Base-by-base conservation (phyloP, 2,888 invertebrate genomes). In the Megamerina dolium region DNA sequence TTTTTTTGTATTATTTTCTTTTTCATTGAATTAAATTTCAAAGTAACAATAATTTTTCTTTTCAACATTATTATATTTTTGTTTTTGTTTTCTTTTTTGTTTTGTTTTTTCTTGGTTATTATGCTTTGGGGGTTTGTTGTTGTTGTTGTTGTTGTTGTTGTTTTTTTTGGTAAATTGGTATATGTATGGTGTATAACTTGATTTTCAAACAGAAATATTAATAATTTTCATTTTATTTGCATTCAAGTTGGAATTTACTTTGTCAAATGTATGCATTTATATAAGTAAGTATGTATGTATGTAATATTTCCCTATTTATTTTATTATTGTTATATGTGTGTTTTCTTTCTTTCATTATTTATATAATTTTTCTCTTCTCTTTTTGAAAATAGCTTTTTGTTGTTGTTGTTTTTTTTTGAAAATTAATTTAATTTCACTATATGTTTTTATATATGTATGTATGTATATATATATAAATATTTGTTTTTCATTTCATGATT, bases 11-110 rank as follows among this genome's bases (percentile, higher is more conserved):
- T n/a, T n/a, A n/a, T 42, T 38, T 52, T 53, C 50, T 53, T 43
- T 45, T 45, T 48, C 37, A 34, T 48, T 37, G 32, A 27, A 41
- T 46, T 46, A 61, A 54, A 57, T 57, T 43, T 43, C 38, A 43
- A 43, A 38, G 43, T 43, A 43, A 43, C 43, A 43, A 43, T 43
- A n/a, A n/a, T 37, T 43, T 38, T 38, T 38, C 29, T 38, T 38
- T 43, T 31, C 27, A 43, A 43, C 43, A 43, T 46, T 23, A 40
- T 43, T 43, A 37, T 37, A 37, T 21, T 37, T 33, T 39, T 41
- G 33, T 35, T 17, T 38, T 37, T 23, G 37, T 37, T 31, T 36
- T 34, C 19, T 35, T 35, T 27, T 39, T 21, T 21, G 14, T 37
- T 37, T 41, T 32, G 29, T 19, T 41, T 41, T 48, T 34, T 45